Base-by-base conservation (phyloP, 2,888 invertebrate genomes). In the Drosophila mimetica region DNA sequence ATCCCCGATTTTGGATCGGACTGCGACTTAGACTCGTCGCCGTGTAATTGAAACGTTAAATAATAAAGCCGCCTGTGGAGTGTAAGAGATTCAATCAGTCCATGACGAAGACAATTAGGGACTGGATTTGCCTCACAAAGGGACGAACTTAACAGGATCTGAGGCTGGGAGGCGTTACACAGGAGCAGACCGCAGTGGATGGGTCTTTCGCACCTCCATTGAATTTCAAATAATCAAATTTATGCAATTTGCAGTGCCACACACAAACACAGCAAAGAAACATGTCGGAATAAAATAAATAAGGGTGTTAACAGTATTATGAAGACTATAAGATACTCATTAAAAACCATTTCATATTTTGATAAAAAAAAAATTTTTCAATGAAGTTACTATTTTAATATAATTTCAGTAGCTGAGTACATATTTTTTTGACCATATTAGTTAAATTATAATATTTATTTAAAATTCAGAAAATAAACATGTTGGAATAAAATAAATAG, bases 1-100 rank as follows among this genome's bases (percentile, higher is more conserved):
- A 65, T 77, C 75, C 69, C 77, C 75, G 75, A 77, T 73, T 73
- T 67, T 28, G 44, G 59, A 79, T 78, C 75, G 70, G 70, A 79
- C 81, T 61, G 67, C 72, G 46, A 28, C 58, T 63, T 41, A 37
- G 60, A 65, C 54, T 55, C 41, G 55, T 59, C 48, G 39, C 46
- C 58, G 57, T 85, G 76, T 85, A 85, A 85, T 85, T 85, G 84
- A 85, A 85, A 85, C 74, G 80, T 85, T 84, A 84, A 84, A 86
- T 86, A 86, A 84, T 86, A 79, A 84, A 84, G 86, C 69, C 66
- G 63, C 64, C 70, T 69, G 76, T 80, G 76, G 69, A 71, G 71
- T 64, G 71, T 61, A 61, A 61, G 69, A 78, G 82, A 82, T 86
- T 82, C 82, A 82, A 86, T 82, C 82, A 83, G 80, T 51, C 54